phyloP scores from a whole-genome alignment of 2,888 invertebrate genomes.

The Zygaena filipendulae region DNA sequence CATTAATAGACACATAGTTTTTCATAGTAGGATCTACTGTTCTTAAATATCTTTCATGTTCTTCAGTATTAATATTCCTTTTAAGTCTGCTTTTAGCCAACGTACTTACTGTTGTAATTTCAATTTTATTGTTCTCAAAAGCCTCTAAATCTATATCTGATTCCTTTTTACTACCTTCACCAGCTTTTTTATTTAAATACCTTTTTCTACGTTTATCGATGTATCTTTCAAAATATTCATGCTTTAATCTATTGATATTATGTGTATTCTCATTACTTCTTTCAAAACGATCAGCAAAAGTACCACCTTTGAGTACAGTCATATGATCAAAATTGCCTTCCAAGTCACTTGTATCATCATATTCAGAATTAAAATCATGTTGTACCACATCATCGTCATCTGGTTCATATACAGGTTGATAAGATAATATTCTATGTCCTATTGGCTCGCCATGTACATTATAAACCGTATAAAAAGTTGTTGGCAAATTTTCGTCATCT shows the following conservation, averaged over 20 bases:
- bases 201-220: constrained; percentile 52
- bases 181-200: constrained; percentile 34
- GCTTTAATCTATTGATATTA: constrained; percentile 50
- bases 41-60: constrained; percentile 31
- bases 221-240: constrained; percentile 55
- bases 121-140: constrained; percentile 25
- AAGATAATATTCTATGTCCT: constrained; percentile 53
- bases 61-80: constrained; percentile 33
- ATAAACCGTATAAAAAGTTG: constrained; percentile 54
- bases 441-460: constrained; percentile 62
- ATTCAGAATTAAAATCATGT: constrained; percentile 37
- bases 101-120: constrained; percentile 24
- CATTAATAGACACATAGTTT: constrained; percentile 25
- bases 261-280: constrained; percentile 25
- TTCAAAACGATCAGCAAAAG: constrained; percentile 33
- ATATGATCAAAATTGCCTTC: constrained; percentile 32
- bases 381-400: constrained; percentile 45
- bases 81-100: constrained; percentile 30
- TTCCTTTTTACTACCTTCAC: constrained; percentile 30
- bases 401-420: constrained; percentile 59
- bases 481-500: constrained; percentile 43
- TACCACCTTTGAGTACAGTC: constrained; percentile 55
- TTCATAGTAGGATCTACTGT: constrained; percentile 26
- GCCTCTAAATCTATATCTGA: constrained; percentile 32
- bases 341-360: constrained; percentile 33